Evolutionary conservation across 2,797 vertebrate genomes (phyloP).

Genomic region (Eurystomus glaucurus): DNA sequence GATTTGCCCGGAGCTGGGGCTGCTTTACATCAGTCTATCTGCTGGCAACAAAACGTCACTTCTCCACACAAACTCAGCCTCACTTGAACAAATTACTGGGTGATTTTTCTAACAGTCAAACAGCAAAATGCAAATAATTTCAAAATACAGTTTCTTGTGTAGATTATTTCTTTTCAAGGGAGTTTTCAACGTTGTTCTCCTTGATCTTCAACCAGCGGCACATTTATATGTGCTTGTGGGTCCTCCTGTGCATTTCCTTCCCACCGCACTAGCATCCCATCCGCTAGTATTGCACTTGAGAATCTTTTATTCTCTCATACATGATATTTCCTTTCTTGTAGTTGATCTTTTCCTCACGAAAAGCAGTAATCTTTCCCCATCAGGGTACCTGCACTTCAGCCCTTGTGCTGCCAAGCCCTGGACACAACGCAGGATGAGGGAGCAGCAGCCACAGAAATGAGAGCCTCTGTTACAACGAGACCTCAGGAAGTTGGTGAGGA

Average conservation of each 20-base stretch:
- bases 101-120: not conserved
- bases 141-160: not conserved
- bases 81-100: not conserved
- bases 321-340: not conserved
- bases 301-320: not conserved
- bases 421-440: rapidly evolving
- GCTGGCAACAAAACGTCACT: not conserved
- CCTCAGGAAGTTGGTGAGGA: not conserved
- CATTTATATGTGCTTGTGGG: rapidly evolving
- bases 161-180: not conserved
- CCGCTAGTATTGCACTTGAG: not conserved
- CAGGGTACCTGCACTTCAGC: too few relatives aligned
- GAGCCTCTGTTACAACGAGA: not conserved
- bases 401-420: not conserved
- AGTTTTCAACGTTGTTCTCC: not conserved
- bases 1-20: not conserved
- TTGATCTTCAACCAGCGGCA: not conserved
- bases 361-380: not conserved
- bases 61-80: not conserved
- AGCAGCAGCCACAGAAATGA: not conserved
- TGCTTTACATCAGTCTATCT: rapidly evolving
- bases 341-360: not conserved
- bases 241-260: rapidly evolving
- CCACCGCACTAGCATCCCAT: not conserved
- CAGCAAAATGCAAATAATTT: not conserved